Base-by-base conservation (phyloP, 1,140 invertebrate genomes). In the Sitophilus oryzae region DNA sequence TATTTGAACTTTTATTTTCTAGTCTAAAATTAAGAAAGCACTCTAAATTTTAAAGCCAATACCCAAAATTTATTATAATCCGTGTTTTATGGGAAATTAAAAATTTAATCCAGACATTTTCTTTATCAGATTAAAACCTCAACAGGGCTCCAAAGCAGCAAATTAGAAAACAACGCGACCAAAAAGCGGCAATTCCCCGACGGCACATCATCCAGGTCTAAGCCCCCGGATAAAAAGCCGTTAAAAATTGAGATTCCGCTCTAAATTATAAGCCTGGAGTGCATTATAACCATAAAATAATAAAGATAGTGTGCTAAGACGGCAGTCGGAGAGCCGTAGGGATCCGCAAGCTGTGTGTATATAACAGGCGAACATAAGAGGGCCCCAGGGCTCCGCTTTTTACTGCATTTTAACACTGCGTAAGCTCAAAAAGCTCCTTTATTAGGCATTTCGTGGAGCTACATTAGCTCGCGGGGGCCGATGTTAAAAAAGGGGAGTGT, bases 371-470 rank as follows among this genome's bases (percentile, higher is more conserved):
- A 46, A 53, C 43, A 58, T 34, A 42, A 45, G 59, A 59, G 59
- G 46, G 46, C 60, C 65, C 45, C 43, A 35, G 66, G 66, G 64
- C 64, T 66, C 64, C 63, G 61, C 61, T 68, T 68, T 68, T 68
- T 68, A 68, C 66, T 66, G 64, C 66, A 65, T 68, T 68, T 68
- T 68, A 68, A 68, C 64, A 66, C 66, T 66, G 61, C 61, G 61
- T 68, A 68, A 68, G 64, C 66, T 59, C 45, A 56, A 61, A 58
- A 66, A 66, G 66, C 66, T 61, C 61, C 63, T 68, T 68, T 68
- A 68, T 68, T 66, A 65, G 64, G 63, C 66, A 63, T 66, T 68
- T 65, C 62, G 61, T 66, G 66, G 58, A 53, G 61, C 60, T 68
- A 68, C 66, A 68, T 66, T 68, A 68, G 64, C 53, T 60, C 38